Base-by-base conservation (phyloP, 1,140 invertebrate genomes). In the Lepidotrigona ventralis region DNA sequence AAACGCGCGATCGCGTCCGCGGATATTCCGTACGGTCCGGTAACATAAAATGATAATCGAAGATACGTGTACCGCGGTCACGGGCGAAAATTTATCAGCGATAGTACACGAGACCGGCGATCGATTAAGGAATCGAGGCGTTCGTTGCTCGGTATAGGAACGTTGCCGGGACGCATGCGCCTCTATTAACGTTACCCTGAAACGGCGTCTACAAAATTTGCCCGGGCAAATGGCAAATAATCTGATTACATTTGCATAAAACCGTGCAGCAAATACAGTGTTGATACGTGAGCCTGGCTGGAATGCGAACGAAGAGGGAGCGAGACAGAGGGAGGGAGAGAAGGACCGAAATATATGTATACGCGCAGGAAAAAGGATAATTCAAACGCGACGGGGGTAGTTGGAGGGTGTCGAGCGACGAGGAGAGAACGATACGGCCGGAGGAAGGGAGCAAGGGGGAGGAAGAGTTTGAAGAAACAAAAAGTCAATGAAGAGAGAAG, bases 221-320 rank as follows among this genome's bases (percentile, higher is more conserved):
- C 53, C 81, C n/a, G 69, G 83, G 81, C 80, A 87, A 88, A 63
- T 82, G 79, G 81, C 83, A 84, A 88, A 87, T 83, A 88, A 88
- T 89, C 86, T 90, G 88, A 90, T 91, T 90, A 85, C 89, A 88
- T 90, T 90, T 88, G 84, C 87, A 89, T 91, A 86, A 87, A 86
- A 90, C 85, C 79, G 79, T 79, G 76, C 79, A 69, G 82, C 83
- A 82, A 86, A 85, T 85, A 81, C 77, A 70, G 81, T 85, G 82
- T 86, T 88, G 87, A 86, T 89, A 88, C 39, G 81, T 70, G 68
- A 66, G 70, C 71, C 26, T 26, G 26, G 29, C 75, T 56, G 71
- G 51, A 68, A 39, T 60, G 63, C 63, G 63, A 23, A 17, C 29
- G 51, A 29, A 15, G 3, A n/a, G 63, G 9, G 64, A 21, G 11